Evolutionary conservation across 1,140 invertebrate species (phyloP).

Genomic region (Drosophila prosaltans): DNA sequence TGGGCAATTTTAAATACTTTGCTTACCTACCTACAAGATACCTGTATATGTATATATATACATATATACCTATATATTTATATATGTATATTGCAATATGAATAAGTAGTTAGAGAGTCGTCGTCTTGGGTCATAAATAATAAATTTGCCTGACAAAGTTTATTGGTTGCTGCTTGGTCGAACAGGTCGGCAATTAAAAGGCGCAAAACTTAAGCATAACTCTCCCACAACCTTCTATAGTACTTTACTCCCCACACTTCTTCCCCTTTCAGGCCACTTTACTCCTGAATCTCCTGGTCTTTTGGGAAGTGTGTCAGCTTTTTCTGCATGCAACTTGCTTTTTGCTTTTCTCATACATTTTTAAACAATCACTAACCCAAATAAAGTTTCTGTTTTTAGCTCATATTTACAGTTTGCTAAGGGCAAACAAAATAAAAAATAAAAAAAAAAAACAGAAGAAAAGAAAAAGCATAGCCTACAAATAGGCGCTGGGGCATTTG

Average conservation of each 20-base stretch:
- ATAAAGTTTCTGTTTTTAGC: slow-evolving; percentile 59
- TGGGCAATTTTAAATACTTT: slow-evolving; percentile 9
- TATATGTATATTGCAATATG: slow-evolving; percentile 5
- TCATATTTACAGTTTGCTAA: slow-evolving; percentile 57
- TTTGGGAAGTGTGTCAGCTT: slow-evolving; percentile 10
- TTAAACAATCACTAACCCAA: slow-evolving; percentile 76
- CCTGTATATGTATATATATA: not conserved
- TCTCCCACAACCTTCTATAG: not conserved
- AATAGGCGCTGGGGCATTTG: slow-evolving; percentile 25
- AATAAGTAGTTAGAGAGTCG: slow-evolving; percentile 14
- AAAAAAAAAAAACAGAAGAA: too few species aligned
- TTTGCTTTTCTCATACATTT: slow-evolving; percentile 60
- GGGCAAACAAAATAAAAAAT: slow-evolving; percentile 36
- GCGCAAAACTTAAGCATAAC: slow-evolving; percentile 6
- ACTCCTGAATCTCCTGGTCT: slow-evolving; percentile 2
- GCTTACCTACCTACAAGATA: slow-evolving; percentile 3
- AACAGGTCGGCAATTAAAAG: slow-evolving; percentile 19
- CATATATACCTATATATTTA: not conserved
- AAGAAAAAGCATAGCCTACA: slow-evolving; percentile 33
- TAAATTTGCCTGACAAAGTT: slow-evolving; percentile 14
- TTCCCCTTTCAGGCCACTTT: not conserved
- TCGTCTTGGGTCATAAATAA: slow-evolving; percentile 17
- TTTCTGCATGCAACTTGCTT: slow-evolving; percentile 1
- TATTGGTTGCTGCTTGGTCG: slow-evolving; percentile 3
- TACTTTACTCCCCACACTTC: too few species aligned